These are phyloP conservation scores for Raja brachyura DNA, from an alignment of 2,113 vertebrate genomes.

Conservation along the genomic window DNA sequence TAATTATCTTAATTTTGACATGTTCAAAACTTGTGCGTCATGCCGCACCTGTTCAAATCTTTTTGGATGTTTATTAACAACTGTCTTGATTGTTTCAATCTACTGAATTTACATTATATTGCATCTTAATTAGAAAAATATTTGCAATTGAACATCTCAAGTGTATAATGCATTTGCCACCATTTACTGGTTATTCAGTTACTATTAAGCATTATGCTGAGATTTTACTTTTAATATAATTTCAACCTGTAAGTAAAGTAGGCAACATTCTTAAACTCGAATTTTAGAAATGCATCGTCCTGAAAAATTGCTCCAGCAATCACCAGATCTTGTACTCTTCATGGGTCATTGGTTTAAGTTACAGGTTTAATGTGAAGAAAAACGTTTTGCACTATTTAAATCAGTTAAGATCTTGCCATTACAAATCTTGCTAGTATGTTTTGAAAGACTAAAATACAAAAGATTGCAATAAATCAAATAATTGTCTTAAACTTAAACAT, in stretches of 20 bases:
- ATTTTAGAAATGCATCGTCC: neutral
- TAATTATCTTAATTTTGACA: neutral
- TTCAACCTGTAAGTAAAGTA: too few relatives aligned
- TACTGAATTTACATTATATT: neutral
- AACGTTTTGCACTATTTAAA: neutral
- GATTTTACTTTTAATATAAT: too few relatives aligned
- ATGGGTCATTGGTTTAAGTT: neutral
- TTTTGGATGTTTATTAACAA: neutral
- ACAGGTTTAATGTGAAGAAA: neutral
- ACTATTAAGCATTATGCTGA: too few relatives aligned
- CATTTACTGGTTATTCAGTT: too few relatives aligned
- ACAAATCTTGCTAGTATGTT: neutral
- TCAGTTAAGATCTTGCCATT: neutral
- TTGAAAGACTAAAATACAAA: neutral
- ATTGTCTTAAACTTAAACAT: too few relatives aligned
- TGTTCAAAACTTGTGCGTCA: neutral
- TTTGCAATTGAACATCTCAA: neutral
- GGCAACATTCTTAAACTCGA: neutral
- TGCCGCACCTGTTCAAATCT: neutral
- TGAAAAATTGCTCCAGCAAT: neutral
- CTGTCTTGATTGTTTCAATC: neutral
- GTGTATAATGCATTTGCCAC: too few relatives aligned
- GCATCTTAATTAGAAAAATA: neutral
- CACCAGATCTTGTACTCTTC: neutral
- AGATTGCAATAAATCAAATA: neutral